A percentile compares a stretch with the other conserved stretches of the same genome.
Evolutionary conservation across 92 coral and sea anemone species (phyloP).

Genomic region (Palythoa heliodiscus): DNA sequence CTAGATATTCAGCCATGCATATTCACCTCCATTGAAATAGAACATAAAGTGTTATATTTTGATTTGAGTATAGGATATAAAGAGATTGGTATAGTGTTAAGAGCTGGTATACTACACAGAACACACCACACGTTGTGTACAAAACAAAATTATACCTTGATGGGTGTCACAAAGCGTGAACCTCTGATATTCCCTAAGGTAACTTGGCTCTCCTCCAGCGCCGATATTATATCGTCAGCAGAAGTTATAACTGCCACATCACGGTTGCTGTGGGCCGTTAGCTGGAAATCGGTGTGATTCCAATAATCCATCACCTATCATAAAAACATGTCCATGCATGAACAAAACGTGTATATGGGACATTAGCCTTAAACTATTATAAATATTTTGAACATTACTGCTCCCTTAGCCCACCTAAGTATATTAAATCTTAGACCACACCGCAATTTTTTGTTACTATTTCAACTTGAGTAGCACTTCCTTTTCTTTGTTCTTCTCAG

Average conservation of each 20-base stretch:
- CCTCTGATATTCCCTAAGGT: slow-evolving; percentile 91
- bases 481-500: too few species aligned
- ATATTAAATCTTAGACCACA: not conserved
- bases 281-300: slow-evolving; percentile 94
- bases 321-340: not conserved
- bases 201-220: slow-evolving; percentile 93
- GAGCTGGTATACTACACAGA: not conserved
- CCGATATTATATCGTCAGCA: slow-evolving; percentile 91
- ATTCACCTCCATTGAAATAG: too few species aligned
- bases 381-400: too few species aligned
- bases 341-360: too few species aligned
- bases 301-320: slow-evolving; percentile 91
- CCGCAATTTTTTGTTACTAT: not conserved
- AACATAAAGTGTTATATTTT: too few species aligned
- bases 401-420: too few species aligned
- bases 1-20: too few species aligned
- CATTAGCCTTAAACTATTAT: too few species aligned
- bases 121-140: not conserved
- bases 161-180: slow-evolving; percentile 90
- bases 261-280: slow-evolving; percentile 84
- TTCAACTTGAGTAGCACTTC: too few species aligned
- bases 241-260: slow-evolving; percentile 90
- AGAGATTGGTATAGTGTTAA: too few species aligned
- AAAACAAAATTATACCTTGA: slow-evolving; percentile 71
- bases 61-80: not conserved